Evolutionary conservation across 35 echinoderm and acorn worm genomes (phyloP), one percentile per base, ranked within the genome.

Genomic region (Nesometra sesokonis): DNA sequence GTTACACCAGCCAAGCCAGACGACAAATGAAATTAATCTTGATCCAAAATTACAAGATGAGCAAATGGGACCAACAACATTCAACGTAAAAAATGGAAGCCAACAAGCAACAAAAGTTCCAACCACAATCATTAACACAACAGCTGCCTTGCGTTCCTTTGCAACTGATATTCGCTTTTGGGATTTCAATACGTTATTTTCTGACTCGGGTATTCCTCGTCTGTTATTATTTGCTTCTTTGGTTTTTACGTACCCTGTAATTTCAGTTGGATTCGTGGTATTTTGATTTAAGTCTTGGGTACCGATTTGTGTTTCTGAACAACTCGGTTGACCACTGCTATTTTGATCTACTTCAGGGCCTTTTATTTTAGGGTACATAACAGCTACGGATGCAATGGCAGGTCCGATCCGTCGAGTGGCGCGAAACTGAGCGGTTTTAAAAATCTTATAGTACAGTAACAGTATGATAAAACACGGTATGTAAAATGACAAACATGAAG

Each of bases 371-470:
- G 52, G 52, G 21, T 67, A 67, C 52, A 67, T 67, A 2, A 27
- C 52, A 67, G 52, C 52, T 67, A 67, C 52, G 21, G 52, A 9
- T 27, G 52, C 52, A 17, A 67, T 11, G 11, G 52, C 52, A 17
- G 52, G 52, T 1, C 52, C 52, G 2, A 67, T 27, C 36, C 86
- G 37, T 34, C 88, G 78, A 29, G 78, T 88, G 34, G 93, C 82
- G 37, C 90, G 80, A 47, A 89, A 87, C 79, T 94, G 93, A 23
- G 93, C 96, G 0, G 96, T 94, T 11, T 88, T 93, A 78, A 94
- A 99, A 38, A 99, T 99, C 88, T 99, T 94, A 80, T 99, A 99
- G 38, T 99, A 99, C 5, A 94, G 85, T 36, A 99, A 82, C 36
- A 99, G 85, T n/a, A 99, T 84, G 85, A 99, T 88, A 82, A 94